Evolutionary conservation across 1,140 invertebrate genomes (phyloP), one percentile per base, ranked within the genome.

Genomic region (Drosophila sp.): DNA sequence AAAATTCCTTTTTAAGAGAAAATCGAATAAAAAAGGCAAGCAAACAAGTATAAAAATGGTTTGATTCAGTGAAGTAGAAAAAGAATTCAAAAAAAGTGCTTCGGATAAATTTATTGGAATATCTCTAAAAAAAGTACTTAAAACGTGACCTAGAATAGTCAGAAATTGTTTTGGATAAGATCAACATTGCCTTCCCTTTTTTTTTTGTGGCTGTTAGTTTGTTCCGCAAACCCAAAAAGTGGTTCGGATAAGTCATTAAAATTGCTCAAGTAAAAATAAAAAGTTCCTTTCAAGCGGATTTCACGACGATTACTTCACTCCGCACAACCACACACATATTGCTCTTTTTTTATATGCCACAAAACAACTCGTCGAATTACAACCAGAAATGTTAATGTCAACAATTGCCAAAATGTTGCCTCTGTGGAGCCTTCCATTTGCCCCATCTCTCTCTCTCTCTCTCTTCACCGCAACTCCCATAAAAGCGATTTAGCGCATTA

Each of bases 401-500:
- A 84, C 81, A 84, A 84, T 73, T 80, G 69, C 69, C 63, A 68
- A 73, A 76, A 69, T 66, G 56, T 56, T 56, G 77, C 47, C 57
- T 60, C 71, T 62, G 38, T 50, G 2, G 44, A n/a, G 44, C 44
- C 47, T 17, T 64, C 67, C 79, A 70, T 40, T 66, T 60, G 32
- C 29, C 33, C 40, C 38, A n/a, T 38, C 56, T 17, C 35, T 7
- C 3, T 23, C 25, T 2, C 7, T n/a, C n/a, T 29, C n/a, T 11
- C 38, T 50, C 66, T 50, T 57, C 50, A 70, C 75, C 75, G 60
- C 72, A 80, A 66, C 67, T 76, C 68, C 64, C 83, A 86, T 87
- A 86, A 83, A 87, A 86, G 81, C 79, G 65, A 89, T 89, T 89
- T 80, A 61, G 66, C 72, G 80, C 65, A 70, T 77, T 76, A 68